Percentiles rank a stretch among this genome's conserved stretches.
Evolutionary conservation across 2,797 vertebrate species (phyloP).

Genomic region (Neostethus bicornis): DNA sequence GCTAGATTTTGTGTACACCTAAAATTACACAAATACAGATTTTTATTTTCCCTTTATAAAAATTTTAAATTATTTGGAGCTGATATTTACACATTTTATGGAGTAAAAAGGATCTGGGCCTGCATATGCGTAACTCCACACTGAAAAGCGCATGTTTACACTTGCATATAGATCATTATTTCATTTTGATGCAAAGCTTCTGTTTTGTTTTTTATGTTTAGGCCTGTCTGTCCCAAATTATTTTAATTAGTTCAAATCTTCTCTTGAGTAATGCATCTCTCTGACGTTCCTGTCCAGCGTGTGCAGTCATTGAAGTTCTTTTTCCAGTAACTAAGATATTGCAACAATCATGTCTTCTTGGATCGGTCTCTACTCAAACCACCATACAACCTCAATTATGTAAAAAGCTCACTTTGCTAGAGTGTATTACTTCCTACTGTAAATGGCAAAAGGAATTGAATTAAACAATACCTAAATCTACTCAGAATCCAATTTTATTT

Average conservation of each 20-base stretch:
- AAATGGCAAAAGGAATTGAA: conserved; percentile 39
- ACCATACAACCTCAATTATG: conserved; percentile 50
- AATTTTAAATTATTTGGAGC: no score
- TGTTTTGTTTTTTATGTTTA: conserved; percentile 18
- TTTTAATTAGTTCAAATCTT: conserved; percentile 57
- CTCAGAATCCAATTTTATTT: conserved; percentile 23
- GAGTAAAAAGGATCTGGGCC: no score
- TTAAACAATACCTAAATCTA: conserved; percentile 19
- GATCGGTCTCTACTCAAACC: conserved; percentile 31
- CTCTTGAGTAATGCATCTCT: conserved; percentile 51
- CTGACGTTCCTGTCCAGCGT: conserved; percentile 50
- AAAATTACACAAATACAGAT: no score
- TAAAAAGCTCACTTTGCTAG: conserved; percentile 50
- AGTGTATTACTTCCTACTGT: conserved; percentile 40
- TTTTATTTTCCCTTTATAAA: no score
- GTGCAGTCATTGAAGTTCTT: conserved; percentile 45
- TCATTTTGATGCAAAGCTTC: conserved; percentile 45
- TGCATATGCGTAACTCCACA: conserved; percentile 33
- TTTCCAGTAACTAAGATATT: conserved; percentile 44
- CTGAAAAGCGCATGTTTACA: neutral
- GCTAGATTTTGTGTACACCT: no score
- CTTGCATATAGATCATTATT: conserved; percentile 39
- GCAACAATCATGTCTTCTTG: conserved; percentile 50
- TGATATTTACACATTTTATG: no score
- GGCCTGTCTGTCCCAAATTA: conserved; percentile 28